Evolutionary conservation across 2,113 vertebrate genomes (phyloP).

Genomic region (Apodemus speciosus): DNA sequence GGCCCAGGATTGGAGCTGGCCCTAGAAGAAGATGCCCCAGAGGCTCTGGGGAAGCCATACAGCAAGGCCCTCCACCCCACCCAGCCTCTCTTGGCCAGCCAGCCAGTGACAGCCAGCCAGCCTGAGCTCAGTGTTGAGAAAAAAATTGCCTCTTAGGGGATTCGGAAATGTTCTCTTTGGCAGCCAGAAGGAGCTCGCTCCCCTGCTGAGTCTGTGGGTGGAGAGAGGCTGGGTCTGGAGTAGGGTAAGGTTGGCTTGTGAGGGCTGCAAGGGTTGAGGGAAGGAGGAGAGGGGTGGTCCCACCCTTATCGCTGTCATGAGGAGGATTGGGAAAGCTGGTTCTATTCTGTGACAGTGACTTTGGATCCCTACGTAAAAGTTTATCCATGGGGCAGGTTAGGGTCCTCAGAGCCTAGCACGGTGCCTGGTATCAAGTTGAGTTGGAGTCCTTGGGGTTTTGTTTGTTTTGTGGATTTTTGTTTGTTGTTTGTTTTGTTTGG

Average conservation of each 20-base stretch:
- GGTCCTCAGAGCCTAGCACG: not conserved
- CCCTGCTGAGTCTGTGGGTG: not conserved
- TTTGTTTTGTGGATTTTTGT: not conserved
- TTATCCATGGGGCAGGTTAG: not conserved
- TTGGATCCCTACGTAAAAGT: not conserved
- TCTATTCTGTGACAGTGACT: not conserved
- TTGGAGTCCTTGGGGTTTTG: not conserved
- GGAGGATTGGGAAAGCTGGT: not conserved
- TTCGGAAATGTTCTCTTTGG: conserved; percentile 3
- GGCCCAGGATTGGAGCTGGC: not conserved
- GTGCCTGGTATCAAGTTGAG: no score
- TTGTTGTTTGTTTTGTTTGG: not conserved
- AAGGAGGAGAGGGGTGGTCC: not conserved
- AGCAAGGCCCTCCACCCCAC: not conserved
- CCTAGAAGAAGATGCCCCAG: not conserved
- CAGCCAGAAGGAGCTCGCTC: not conserved
- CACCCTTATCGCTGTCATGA: no score
- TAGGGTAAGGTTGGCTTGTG: not conserved
- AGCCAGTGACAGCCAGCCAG: not conserved
- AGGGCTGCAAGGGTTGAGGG: not conserved
- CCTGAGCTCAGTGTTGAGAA: not conserved
- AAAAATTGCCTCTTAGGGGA: not conserved
- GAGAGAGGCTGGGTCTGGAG: not conserved
- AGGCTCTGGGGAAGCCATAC: not conserved
- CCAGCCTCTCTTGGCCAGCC: not conserved